Conservation (phyloP, 1,140 invertebrate species). For the Drosophila sp. region DNA sequence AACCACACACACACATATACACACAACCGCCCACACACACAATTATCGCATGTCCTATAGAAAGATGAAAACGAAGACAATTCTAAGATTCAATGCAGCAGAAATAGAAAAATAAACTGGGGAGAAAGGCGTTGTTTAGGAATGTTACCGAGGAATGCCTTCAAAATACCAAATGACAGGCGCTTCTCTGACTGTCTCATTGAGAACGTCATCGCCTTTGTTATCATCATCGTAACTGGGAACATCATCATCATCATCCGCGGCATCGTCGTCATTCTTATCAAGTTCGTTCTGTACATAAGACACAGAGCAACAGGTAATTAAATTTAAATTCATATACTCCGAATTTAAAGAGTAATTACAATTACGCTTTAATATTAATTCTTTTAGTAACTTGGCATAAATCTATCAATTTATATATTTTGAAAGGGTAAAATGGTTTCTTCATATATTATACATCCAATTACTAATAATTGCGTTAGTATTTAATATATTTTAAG, state of each 20-base stretch:
- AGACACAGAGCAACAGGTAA: slow-evolving; percentile 19
- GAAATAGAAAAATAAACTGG: slow-evolving; percentile 37
- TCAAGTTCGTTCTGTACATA: slow-evolving; percentile 60
- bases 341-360: too few relatives aligned
- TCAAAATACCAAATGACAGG: slow-evolving; percentile 58
- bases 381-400: too few relatives aligned
- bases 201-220: slow-evolving; percentile 63
- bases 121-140: slow-evolving; percentile 30
- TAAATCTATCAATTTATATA: too few relatives aligned
- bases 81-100: slow-evolving; percentile 58
- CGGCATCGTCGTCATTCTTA: slow-evolving; percentile 57
- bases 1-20: slow-evolving; percentile 9
- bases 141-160: slow-evolving; percentile 72
- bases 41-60: slow-evolving; percentile 51
- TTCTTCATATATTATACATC: too few relatives aligned
- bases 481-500: too few relatives aligned
- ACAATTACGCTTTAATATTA: too few relatives aligned
- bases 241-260: slow-evolving; percentile 26
- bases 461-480: too few relatives aligned
- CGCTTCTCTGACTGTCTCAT: slow-evolving; percentile 39
- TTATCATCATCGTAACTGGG: slow-evolving; percentile 25
- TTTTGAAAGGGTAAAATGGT: too few relatives aligned
- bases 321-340: neutral
- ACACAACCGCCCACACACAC: slow-evolving; percentile 21
- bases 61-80: slow-evolving; percentile 43